Conservation (phyloP, 2,888 invertebrate genomes). For the Pseudococcus longispinus region DNA sequence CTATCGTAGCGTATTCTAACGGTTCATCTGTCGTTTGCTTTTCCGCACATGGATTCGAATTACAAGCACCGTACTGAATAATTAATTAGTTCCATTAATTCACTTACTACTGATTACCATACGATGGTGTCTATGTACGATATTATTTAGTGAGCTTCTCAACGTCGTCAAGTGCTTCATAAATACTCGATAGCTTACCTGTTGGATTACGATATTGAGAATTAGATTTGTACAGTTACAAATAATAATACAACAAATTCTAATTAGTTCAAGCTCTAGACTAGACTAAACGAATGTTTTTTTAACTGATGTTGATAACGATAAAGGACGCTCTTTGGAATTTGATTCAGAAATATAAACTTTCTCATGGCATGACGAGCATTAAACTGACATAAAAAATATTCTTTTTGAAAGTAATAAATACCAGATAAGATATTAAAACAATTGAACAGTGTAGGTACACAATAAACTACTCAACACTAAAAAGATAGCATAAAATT, state of each 20-base stretch:
- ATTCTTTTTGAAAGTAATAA: too few relatives aligned
- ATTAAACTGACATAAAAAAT: too few relatives aligned
- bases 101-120: slow-evolving; percentile 34
- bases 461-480: too few relatives aligned
- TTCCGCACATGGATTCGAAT: background rate
- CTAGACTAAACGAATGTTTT: background rate
- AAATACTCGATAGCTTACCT: background rate
- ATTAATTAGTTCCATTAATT: background rate
- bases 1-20: background rate
- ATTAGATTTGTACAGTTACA: background rate
- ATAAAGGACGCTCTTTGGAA: too few relatives aligned
- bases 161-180: background rate
- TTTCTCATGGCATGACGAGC: too few relatives aligned
- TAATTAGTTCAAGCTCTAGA: background rate
- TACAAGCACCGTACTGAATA: background rate
- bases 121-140: background rate
- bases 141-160: background rate
- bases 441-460: too few relatives aligned
- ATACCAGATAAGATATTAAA: too few relatives aligned
- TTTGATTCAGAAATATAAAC: too few relatives aligned
- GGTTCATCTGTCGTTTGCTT: background rate
- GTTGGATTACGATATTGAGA: background rate
- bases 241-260: background rate
- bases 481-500: too few relatives aligned
- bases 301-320: background rate